Evolutionary conservation across 2,888 invertebrate genomes (phyloP).

Genomic region (Gryllus longicercus): DNA sequence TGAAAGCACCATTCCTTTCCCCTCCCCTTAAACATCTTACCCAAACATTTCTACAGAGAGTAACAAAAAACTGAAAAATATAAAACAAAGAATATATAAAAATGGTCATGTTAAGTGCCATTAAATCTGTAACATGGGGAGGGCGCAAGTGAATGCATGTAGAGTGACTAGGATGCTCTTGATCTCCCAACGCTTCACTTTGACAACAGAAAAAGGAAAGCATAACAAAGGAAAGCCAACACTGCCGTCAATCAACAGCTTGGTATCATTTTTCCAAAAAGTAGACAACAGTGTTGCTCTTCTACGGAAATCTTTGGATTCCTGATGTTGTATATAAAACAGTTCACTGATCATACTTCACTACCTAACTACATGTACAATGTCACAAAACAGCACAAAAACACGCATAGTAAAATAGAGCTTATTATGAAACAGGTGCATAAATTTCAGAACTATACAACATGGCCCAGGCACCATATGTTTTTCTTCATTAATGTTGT

Average conservation of each 20-base stretch:
- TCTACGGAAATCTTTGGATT: slow-evolving; percentile 34
- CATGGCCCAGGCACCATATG: slow-evolving; percentile 39
- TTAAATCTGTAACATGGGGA: slow-evolving; percentile 26
- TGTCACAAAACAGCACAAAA: slow-evolving; percentile 37
- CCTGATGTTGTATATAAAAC: slow-evolving; percentile 37
- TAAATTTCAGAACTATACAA: slow-evolving; percentile 38
- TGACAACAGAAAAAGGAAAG: slow-evolving; percentile 27
- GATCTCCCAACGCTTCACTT: slow-evolving; percentile 31
- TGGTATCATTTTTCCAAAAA: slow-evolving; percentile 30
- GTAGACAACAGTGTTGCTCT: slow-evolving; percentile 23
- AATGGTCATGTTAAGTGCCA: slow-evolving; percentile 35
- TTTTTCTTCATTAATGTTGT: slow-evolving; percentile 31
- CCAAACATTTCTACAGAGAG: slow-evolving; percentile 34
- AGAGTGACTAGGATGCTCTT: slow-evolving; percentile 37
- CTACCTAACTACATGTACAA: slow-evolving; percentile 36
- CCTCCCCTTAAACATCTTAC: slow-evolving; percentile 24
- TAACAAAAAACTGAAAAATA: slow-evolving; percentile 28
- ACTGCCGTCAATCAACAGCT: slow-evolving; percentile 28
- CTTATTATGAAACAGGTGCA: slow-evolving; percentile 39
- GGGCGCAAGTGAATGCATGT: slow-evolving; percentile 18
- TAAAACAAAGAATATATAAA: slow-evolving; percentile 32
- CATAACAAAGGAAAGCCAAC: slow-evolving; percentile 39
- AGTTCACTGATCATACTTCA: slow-evolving; percentile 33
- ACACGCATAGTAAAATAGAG: slow-evolving; percentile 40
- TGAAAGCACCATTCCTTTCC: slow-evolving; percentile 20